Evolutionary conservation across 92 coral and sea anemone species (phyloP).

Genomic region (Hydrozoanthus gracilis): DNA sequence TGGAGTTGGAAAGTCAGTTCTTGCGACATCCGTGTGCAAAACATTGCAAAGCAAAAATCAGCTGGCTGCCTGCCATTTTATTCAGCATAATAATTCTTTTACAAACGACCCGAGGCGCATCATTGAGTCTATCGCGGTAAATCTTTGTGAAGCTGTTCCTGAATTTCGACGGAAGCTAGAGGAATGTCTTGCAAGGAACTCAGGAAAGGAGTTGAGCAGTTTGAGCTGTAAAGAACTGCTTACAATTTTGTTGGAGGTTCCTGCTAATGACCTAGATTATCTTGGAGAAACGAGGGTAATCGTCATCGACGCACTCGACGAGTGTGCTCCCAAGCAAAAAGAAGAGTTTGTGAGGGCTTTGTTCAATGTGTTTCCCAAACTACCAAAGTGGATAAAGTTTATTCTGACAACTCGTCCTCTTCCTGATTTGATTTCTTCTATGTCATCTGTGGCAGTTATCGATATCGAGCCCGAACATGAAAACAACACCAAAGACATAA

Average conservation of each 20-base stretch:
- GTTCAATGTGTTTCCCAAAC: slow-evolving; percentile 16
- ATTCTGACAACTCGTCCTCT: slow-evolving; percentile 29
- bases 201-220: slow-evolving; percentile 1
- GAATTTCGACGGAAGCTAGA: slow-evolving; percentile 19
- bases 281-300: not conserved
- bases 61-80: slow-evolving; percentile 38
- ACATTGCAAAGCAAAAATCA: not conserved
- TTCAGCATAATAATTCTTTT: slow-evolving; percentile 33
- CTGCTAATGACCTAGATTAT: slow-evolving; percentile 2
- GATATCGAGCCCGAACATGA: slow-evolving; percentile 21
- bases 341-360: slow-evolving; percentile 21
- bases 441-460: slow-evolving; percentile 6
- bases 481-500: slow-evolving; percentile 17
- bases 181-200: slow-evolving; percentile 31
- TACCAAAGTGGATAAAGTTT: slow-evolving; percentile 28
- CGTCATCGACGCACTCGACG: slow-evolving; percentile 39
- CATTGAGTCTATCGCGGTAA: slow-evolving; percentile 15
- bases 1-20: slow-evolving; percentile 38
- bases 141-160: slow-evolving; percentile 19
- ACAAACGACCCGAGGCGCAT: slow-evolving; percentile 32
- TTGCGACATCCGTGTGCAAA: slow-evolving; percentile 25
- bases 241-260: slow-evolving; percentile 12
- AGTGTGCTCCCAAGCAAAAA: slow-evolving; percentile 33
- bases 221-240: slow-evolving; percentile 32
- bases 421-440: not conserved